phyloP scores from a whole-genome alignment of 2,888 invertebrate species.

The Melitaea athalia region DNA sequence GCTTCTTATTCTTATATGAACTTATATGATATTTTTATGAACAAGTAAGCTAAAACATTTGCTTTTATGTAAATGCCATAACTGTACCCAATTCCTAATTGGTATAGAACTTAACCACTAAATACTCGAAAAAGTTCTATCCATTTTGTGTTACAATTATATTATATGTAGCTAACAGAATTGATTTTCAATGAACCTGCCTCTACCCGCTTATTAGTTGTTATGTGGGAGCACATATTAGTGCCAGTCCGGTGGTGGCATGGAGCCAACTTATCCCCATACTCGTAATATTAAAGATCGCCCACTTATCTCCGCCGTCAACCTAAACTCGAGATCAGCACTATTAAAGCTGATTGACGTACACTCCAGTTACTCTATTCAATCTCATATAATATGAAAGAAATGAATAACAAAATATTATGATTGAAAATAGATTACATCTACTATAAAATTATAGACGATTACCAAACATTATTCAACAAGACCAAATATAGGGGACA shows the following conservation, averaged over 20 bases:
- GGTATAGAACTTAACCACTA: no score
- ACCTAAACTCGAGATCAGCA: slow-evolving; percentile 62
- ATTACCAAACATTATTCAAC: no score
- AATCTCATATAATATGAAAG: not conserved
- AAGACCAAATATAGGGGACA: not conserved
- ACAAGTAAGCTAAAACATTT: no score
- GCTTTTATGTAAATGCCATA: no score
- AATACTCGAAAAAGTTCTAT: no score
- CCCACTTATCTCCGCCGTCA: slow-evolving; percentile 66
- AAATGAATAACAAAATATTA: not conserved
- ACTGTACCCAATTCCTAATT: no score
- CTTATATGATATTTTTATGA: not conserved
- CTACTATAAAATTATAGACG: no score
- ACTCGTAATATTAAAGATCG: slow-evolving; percentile 68
- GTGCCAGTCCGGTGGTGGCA: slow-evolving; percentile 47
- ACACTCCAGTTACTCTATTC: not conserved
- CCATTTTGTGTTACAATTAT: not conserved
- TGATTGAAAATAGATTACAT: no score
- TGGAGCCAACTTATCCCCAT: slow-evolving; percentile 53
- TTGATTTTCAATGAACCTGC: slow-evolving; percentile 10
- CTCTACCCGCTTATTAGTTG: slow-evolving; percentile 24
- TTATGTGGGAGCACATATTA: slow-evolving; percentile 24
- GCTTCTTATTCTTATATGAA: not conserved
- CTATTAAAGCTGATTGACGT: slow-evolving; percentile 45
- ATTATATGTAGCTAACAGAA: no score